Conservation (phyloP, 2,797 vertebrate genomes). For the Anolis apletophallus region DNA sequence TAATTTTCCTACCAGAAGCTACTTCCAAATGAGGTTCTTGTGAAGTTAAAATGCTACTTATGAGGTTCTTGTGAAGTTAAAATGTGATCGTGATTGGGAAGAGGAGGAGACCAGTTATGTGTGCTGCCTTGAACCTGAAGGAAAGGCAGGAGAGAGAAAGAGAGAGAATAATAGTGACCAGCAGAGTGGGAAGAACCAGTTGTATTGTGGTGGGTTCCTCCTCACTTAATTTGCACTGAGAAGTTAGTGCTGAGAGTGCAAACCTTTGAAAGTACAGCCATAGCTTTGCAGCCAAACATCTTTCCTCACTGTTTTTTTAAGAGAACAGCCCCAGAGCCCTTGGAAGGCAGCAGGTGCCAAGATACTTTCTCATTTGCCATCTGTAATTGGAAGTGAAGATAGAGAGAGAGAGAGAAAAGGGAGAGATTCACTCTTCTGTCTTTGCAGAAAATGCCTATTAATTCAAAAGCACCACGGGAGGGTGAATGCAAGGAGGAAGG, state of each 20-base stretch:
- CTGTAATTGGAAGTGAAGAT: constrained; percentile 28
- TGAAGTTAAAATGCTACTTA: too few relatives aligned
- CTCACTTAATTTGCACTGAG: neutral
- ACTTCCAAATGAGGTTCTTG: too few relatives aligned
- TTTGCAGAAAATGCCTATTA: constrained; percentile 33
- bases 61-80: neutral
- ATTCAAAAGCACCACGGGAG: constrained; percentile 26
- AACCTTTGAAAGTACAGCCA: neutral
- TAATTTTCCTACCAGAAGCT: too few relatives aligned
- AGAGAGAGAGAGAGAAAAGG: neutral
- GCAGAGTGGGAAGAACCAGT: too few relatives aligned
- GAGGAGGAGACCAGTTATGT: neutral
- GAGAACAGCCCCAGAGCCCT: neutral
- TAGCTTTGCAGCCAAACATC: neutral
- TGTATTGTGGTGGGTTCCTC: neutral
- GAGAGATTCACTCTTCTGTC: constrained; percentile 9
- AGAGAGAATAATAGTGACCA: neutral
- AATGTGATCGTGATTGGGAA: neutral
- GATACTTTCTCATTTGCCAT: constrained; percentile 4
- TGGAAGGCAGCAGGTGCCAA: constrained; percentile 25
- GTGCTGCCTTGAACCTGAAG: neutral
- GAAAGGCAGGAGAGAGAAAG: neutral
- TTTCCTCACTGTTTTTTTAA: neutral
- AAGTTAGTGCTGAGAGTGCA: neutral
- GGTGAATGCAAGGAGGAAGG: constrained; percentile 15